Base-by-base conservation (phyloP, 1,140 invertebrate species). In the Sipha flava region DNA sequence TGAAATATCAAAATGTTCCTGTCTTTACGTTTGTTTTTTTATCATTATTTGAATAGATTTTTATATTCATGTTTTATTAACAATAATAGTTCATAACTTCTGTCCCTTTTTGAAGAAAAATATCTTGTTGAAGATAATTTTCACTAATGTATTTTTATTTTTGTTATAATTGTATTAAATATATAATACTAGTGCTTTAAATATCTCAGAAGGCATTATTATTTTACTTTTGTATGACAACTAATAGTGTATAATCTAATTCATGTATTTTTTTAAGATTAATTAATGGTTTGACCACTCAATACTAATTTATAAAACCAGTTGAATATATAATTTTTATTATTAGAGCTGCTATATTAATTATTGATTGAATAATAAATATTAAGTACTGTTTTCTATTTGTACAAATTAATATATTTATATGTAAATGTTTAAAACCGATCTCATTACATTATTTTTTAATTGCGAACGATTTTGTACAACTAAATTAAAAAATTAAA, bases 1-100 rank as follows among this genome's bases (percentile, higher is more conserved):
- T 66, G 31, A 81, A 52, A 37, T 73, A 54, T 64, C 29, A 72
- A 72, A 66, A 47, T 29, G 66, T 70, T 70, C 66, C 66, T 70
- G 66, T 45, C 7, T 47, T 70, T 47, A 18, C 47, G 45, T 47
- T 45, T 45, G 16, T 70, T 70, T 70, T 47, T 26, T n/a, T n/a
- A 40, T 21, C 45, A 29, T 14, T 68, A 18, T 68, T 16, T n/a
- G n/a, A n/a, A n/a, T n/a, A 26, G 12, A 43, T 68, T 68, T 9
- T 68, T 43, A 18, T 64, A 23, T 37, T 40, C 12, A 21, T 18
- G 16, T 64, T n/a, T 18, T 45, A 70, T 70, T 45, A 47, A 47
- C 40, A 70, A 29, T 23, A 14, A 9, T 43, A 26, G 40, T 40
- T 40, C 23, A 43, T 43, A 23, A 66, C 34, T 40, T 66, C 5